Base-by-base conservation (phyloP, 2,888 invertebrate species). In the Sericinus montela region DNA sequence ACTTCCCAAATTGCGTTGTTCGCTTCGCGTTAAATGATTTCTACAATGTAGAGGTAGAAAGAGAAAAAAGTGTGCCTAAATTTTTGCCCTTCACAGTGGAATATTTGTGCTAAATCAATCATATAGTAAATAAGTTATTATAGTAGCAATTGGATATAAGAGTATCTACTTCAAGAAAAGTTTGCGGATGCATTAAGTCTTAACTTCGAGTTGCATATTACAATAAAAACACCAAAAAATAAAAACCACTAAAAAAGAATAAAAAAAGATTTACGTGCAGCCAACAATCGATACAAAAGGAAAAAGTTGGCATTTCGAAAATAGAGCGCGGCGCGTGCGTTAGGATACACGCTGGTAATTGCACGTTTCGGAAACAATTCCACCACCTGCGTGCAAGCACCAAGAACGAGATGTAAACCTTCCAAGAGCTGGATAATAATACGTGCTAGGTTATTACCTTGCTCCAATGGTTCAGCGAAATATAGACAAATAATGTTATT, bases 301-400 rank as follows among this genome's bases (percentile, higher is more conserved):
- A 54, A 73, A 48, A 30, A 43, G 19, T 23, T 15, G 15, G 23
- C 48, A 42, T 30, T 34, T 72, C 68, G 66, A 71, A 73, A 72
- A 75, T 76, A 78, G 79, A 77, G 69, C 53, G 50, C 58, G 54
- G 66, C 73, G 69, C 77, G 71, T 74, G 75, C 72, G 60, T 61
- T 35, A 16, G 13, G 37, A 38, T 39, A 48, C 46, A 48, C 40
- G 62, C 52, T 61, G 54, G 65, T 74, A 72, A 69, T 72, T 70
- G 70, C 59, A 66, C 60, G 67, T 61, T 13, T 66, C 56, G 48
- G 46, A 36, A 48, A 52, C 46, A 46, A 45, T 73, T 73, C 75
- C 59, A 58, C 54, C 60, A 60, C 68, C 71, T 65, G 56, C 54
- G 45, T 58, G 58, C 74, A 74, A 69, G n/a, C n/a, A n/a, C n/a